Conservation (phyloP, 2,113 vertebrate genomes). For the Phycodurus eques region DNA sequence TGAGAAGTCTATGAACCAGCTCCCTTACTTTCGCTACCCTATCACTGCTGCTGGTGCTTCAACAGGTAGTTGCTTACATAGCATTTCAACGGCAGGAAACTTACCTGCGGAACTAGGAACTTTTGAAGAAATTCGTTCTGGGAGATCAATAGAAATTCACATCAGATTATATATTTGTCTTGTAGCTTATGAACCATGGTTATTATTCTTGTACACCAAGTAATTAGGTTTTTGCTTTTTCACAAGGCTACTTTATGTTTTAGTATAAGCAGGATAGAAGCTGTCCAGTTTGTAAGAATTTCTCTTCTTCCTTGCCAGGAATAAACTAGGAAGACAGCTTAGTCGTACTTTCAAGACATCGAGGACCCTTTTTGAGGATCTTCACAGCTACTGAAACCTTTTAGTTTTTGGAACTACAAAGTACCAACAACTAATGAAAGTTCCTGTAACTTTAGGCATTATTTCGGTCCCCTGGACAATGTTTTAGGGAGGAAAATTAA, state of each 20-base stretch:
- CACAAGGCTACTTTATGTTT: neutral
- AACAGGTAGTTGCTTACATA: too few relatives aligned
- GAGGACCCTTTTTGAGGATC: neutral
- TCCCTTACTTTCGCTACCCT: too few relatives aligned
- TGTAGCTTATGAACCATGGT: too few relatives aligned
- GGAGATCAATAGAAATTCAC: too few relatives aligned
- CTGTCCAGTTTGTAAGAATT: neutral
- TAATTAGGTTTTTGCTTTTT: neutral
- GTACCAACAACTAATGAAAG: neutral
- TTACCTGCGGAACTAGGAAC: too few relatives aligned
- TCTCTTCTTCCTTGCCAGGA: neutral
- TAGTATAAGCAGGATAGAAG: neutral
- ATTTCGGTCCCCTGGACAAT: neutral
- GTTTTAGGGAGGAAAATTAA: neutral
- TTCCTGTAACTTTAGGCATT: neutral
- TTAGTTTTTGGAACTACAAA: neutral
- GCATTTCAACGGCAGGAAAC: too few relatives aligned
- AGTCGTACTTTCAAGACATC: neutral
- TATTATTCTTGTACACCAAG: too few relatives aligned
- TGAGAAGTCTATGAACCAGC: too few relatives aligned
- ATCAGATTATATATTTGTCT: too few relatives aligned
- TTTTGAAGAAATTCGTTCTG: too few relatives aligned
- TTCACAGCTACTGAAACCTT: neutral
- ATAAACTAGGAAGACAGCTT: neutral
- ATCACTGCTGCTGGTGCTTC: too few relatives aligned